phyloP scores from a whole-genome alignment of 2,113 vertebrate genomes.

The Ondatra zibethicus region DNA sequence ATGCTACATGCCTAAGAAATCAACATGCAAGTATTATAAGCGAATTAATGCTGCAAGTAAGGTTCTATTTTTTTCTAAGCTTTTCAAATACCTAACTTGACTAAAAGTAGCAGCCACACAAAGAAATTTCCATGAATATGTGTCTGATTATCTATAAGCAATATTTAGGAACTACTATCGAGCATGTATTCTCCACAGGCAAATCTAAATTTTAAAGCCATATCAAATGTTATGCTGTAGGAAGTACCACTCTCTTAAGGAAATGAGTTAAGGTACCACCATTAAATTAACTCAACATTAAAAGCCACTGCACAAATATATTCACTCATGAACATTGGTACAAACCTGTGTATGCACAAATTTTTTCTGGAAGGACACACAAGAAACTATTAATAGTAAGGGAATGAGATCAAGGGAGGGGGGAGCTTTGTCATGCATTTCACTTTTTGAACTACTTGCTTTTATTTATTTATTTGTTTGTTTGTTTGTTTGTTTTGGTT shows the following conservation, averaged over 20 bases:
- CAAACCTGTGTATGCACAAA: constrained; percentile 24
- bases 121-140: background rate
- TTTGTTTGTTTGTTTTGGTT: no score
- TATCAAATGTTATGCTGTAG: background rate
- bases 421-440: constrained; percentile 34
- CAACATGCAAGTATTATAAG: constrained; percentile 43
- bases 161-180: constrained; percentile 11
- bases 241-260: background rate
- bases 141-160: background rate
- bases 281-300: constrained; percentile 30
- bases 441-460: constrained; percentile 16
- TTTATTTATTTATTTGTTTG: no score
- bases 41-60: background rate
- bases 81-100: constrained; percentile 28
- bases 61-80: background rate
- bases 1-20: constrained; percentile 26
- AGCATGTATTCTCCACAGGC: background rate
- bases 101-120: constrained; percentile 15
- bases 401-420: background rate
- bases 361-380: constrained; percentile 46
- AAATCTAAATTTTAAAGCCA: constrained; percentile 30
- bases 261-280: constrained; percentile 25
- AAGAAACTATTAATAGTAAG: constrained; percentile 65
- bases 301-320: constrained; percentile 30
- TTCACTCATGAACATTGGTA: background rate